These are phyloP conservation scores for Idaea aversata DNA, from an alignment of 2,888 invertebrate genomes.

Conservation along the genomic window DNA sequence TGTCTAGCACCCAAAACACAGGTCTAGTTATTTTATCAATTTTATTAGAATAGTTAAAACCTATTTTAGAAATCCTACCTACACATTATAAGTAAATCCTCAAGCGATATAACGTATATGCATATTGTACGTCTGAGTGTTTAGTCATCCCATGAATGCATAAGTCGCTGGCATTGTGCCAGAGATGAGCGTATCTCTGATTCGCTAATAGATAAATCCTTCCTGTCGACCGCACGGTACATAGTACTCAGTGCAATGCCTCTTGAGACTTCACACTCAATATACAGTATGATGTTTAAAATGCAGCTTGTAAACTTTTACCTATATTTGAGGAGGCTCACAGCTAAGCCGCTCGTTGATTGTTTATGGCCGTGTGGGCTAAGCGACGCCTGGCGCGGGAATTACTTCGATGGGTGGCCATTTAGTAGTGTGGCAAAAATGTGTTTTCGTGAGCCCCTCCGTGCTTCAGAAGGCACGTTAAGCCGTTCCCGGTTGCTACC, in stretches of 20 bases:
- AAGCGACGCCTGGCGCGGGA: no score
- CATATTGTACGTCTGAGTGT: conserved; percentile 29
- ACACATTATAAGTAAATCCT: not conserved
- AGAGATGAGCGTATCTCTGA: conserved; percentile 45
- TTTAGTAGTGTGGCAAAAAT: no score
- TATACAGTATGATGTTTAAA: not conserved
- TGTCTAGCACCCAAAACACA: no score
- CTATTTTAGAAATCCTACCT: not conserved
- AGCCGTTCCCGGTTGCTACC: no score
- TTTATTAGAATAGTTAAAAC: not conserved
- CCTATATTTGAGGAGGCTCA: no score
- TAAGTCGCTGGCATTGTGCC: conserved; percentile 46
- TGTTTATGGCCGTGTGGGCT: conserved; percentile 5
- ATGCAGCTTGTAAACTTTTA: not conserved
- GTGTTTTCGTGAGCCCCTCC: no score
- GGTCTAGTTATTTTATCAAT: no score
- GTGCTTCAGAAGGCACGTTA: no score
- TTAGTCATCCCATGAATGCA: conserved; percentile 45
- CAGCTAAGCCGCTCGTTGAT: no score
- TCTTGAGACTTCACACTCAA: conserved; percentile 13
- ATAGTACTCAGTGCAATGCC: conserved; percentile 12
- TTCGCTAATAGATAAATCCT: conserved; percentile 58
- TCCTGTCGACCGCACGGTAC: conserved; percentile 24
- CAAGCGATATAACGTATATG: conserved; percentile 9
- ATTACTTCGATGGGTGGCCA: no score